Evolutionary conservation across 2,888 invertebrate genomes (phyloP).

Genomic region (Lepidocyrtinus sp.): DNA sequence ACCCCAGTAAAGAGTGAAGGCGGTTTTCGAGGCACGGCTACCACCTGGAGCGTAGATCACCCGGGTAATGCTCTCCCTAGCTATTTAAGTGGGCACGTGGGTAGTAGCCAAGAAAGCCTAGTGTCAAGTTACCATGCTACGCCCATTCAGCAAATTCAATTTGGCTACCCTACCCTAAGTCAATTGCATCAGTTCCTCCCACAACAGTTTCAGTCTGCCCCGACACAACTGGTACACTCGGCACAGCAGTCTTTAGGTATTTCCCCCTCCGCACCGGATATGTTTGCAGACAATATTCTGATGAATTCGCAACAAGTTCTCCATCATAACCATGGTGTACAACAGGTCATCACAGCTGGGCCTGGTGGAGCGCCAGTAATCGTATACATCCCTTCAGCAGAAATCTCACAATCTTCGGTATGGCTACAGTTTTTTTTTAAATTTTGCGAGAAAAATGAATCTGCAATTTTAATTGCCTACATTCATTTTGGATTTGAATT

Average conservation of each 20-base stretch:
- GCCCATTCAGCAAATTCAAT: not conserved
- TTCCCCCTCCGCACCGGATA: not conserved
- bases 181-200: not conserved
- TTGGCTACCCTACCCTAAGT: not conserved
- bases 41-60: constrained; percentile 47
- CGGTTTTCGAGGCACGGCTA: constrained; percentile 26
- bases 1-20: constrained; percentile 27
- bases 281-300: not conserved
- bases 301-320: not conserved
- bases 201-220: not conserved
- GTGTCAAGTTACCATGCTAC: not conserved
- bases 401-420: not conserved
- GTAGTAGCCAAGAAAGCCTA: constrained; percentile 6
- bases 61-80: constrained; percentile 17
- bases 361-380: not conserved
- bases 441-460: no score
- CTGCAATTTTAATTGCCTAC: no score
- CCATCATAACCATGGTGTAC: not conserved
- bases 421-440: no score
- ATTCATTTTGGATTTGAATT: no score
- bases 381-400: not conserved
- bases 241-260: not conserved
- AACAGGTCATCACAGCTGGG: not conserved
- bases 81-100: not conserved
- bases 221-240: no score